Conservation (phyloP, 2,888 invertebrate genomes). For the Sphinx pinastri region DNA sequence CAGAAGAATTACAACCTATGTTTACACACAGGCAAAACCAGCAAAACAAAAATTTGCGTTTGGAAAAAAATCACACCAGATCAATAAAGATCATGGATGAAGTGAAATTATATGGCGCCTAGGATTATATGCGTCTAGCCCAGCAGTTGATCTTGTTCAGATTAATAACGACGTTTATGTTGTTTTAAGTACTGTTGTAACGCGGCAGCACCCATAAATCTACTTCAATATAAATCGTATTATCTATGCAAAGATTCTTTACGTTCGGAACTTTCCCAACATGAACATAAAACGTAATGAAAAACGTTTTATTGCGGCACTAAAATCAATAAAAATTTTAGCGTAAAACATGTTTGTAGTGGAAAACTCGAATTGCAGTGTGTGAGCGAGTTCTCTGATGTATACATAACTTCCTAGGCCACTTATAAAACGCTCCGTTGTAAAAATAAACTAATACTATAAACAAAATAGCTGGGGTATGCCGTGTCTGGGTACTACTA, state of each 20-base stretch:
- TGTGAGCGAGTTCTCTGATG: slow-evolving; percentile 53
- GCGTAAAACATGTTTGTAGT: slow-evolving; percentile 44
- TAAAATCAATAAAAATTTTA: slow-evolving; percentile 50
- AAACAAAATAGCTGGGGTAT: slow-evolving; percentile 57
- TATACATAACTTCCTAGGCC: slow-evolving; percentile 72
- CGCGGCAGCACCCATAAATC: slow-evolving; percentile 22
- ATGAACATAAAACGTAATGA: slow-evolving; percentile 45
- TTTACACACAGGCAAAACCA: too few species aligned
- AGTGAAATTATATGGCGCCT: neutral
- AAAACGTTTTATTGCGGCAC: slow-evolving; percentile 48
- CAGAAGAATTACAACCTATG: too few species aligned
- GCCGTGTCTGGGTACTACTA: slow-evolving; percentile 41
- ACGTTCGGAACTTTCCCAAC: slow-evolving; percentile 48
- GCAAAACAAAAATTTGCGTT: too few species aligned
- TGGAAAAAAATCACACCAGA: neutral
- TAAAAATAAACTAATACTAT: slow-evolving; percentile 76
- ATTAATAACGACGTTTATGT: slow-evolving; percentile 16
- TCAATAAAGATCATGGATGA: neutral
- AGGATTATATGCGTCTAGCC: neutral
- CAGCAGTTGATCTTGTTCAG: slow-evolving; percentile 10
- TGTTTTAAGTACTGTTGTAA: slow-evolving; percentile 25
- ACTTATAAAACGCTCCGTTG: slow-evolving; percentile 76
- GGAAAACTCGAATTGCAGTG: slow-evolving; percentile 58
- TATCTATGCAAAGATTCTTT: slow-evolving; percentile 38
- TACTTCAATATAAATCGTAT: slow-evolving; percentile 26